Evolutionary conservation across 2,888 invertebrate species (phyloP).

Genomic region (Dasysyrphus tricinctus): DNA sequence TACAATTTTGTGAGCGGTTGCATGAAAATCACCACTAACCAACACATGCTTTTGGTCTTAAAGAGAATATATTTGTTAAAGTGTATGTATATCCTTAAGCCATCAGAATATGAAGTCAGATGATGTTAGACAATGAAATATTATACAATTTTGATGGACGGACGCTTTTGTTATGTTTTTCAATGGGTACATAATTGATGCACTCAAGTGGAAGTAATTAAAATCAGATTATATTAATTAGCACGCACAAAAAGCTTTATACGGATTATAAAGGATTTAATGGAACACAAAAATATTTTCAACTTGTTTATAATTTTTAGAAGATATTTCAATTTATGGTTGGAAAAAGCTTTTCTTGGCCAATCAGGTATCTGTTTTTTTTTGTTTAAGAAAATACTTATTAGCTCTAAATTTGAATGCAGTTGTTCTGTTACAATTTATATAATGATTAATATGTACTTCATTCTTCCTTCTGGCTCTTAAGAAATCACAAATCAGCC

Average conservation of each 20-base stretch:
- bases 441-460: too few species aligned
- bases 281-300: neutral
- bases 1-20: constrained; percentile 38
- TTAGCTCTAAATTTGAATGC: too few species aligned
- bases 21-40: constrained; percentile 36
- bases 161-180: constrained; percentile 77
- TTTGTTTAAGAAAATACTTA: too few species aligned
- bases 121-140: constrained; percentile 62
- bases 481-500: too few species aligned
- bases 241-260: constrained; percentile 47
- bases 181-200: constrained; percentile 83
- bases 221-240: constrained; percentile 81
- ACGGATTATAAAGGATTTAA: neutral
- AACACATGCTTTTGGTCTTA: constrained; percentile 53
- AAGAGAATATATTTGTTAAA: constrained; percentile 45
- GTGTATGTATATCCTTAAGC: constrained; percentile 3
- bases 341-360: too few species aligned
- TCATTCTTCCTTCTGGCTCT: too few species aligned
- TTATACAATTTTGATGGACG: constrained; percentile 68
- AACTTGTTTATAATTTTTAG: neutral
- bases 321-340: neutral
- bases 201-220: constrained; percentile 83
- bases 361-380: too few species aligned
- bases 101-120: constrained; percentile 5
- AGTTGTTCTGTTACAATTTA: too few species aligned